Evolutionary conservation across 2,113 vertebrate genomes (phyloP).

Genomic region (Rhodinocichla rosea): DNA sequence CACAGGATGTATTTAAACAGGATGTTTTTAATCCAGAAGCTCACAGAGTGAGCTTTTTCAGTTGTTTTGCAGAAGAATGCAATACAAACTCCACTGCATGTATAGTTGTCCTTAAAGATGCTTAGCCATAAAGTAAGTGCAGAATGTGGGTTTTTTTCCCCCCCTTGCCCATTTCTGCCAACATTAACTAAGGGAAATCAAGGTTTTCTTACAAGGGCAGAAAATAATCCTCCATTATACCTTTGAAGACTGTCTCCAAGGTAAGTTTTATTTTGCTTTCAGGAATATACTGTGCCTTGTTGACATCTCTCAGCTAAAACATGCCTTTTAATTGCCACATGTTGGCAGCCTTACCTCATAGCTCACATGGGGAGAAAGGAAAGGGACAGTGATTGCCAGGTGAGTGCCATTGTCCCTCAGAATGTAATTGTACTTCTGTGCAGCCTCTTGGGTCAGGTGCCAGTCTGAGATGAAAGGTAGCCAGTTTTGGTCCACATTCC

Average conservation of each 20-base stretch:
- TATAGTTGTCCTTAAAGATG: neutral
- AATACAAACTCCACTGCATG: neutral
- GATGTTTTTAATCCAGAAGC: neutral
- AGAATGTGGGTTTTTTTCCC: neutral
- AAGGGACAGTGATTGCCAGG: conserved; percentile 29
- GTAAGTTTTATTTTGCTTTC: neutral
- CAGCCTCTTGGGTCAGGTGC: neutral
- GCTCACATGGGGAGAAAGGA: neutral
- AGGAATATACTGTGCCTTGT: neutral
- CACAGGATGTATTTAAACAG: neutral
- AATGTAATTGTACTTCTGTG: neutral
- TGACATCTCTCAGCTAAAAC: neutral
- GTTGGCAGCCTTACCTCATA: conserved; percentile 47
- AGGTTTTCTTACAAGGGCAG: neutral
- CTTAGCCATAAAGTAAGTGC: neutral
- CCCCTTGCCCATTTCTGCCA: neutral
- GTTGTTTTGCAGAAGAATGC: neutral
- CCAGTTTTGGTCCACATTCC: conserved; percentile 61
- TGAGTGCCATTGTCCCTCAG: conserved; percentile 52
- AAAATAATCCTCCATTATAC: neutral
- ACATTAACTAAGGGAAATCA: neutral
- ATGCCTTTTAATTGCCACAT: neutral
- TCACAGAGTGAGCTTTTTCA: neutral
- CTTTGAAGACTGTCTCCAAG: neutral
- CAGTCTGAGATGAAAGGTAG: conserved; percentile 42